Base-by-base conservation (phyloP, 2,888 invertebrate genomes). In the Shargacucullia verbasci region DNA sequence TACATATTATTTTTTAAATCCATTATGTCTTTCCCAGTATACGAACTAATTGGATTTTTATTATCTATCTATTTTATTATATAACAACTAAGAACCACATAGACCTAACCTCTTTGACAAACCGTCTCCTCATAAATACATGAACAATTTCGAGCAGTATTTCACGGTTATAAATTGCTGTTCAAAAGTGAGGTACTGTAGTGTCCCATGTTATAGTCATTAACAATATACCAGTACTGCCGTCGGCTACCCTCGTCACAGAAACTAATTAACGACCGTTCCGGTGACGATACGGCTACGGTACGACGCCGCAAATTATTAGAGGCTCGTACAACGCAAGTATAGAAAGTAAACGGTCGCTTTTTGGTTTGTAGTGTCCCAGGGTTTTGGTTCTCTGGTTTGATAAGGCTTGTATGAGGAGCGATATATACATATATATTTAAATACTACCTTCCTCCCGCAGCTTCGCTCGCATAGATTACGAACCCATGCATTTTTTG, bases 301-400 rank as follows among this genome's bases (percentile, higher is more conserved):
- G 70, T 40, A 57, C 54, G 48, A 25, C 50, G 48, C 76, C 73
- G 59, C 73, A 70, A 76, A 74, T 74, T 74, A 76, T 74, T n/a
- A 66, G 61, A 53, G 45, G 59, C 46, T 13, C 29, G 13, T 29
- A 4, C 44, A 13, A 27, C 39, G 47, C 46, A 9, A 10, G 35
- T 58, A 49, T 59, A 31, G 38, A 47, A 40, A 49, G 44, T 52
- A 63, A 63, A 57, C 53, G 15, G 1, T 8, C 7, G 33, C 29
- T 33, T 64, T 52, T 39, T 33, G 65, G 71, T 70, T 37, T 40
- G 4, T 13, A 41, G 10, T 27, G 11, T 10, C 14, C 3, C 1
- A 41, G 12, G 10, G 10, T 10, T 29, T 10, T 11, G 15, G 10
- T 14, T 37, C 10, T 3, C 4, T 2, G 38, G 13, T 1, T 7